These are phyloP conservation scores for Huso huso DNA, from an alignment of 2,797 vertebrate genomes.

Conservation along the genomic window DNA sequence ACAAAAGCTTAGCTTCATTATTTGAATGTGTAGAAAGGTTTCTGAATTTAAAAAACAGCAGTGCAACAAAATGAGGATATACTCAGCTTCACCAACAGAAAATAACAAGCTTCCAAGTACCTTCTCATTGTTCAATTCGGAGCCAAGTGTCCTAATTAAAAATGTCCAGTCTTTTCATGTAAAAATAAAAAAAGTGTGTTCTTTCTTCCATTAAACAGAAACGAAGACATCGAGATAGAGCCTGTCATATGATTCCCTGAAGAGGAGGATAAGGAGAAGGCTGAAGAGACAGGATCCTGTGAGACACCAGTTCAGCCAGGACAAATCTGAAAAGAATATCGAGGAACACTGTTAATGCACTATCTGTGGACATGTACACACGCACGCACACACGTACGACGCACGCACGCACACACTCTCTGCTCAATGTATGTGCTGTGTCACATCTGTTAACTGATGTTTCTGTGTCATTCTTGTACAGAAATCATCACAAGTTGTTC, in stretches of 20 bases:
- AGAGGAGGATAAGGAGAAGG: conserved; percentile 85
- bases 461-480: no score
- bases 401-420: no score
- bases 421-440: no score
- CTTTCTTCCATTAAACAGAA: conserved; percentile 63
- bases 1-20: no score
- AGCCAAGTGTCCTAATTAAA: conserved; percentile 40
- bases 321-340: conserved; percentile 69
- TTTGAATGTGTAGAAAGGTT: no score
- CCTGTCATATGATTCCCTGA: conserved; percentile 94
- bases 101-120: conserved; percentile 1
- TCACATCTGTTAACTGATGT: no score
- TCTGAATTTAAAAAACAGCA: neutral
- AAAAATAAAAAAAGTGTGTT: conserved; percentile 10
- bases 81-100: neutral
- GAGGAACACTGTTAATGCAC: conserved; percentile 13
- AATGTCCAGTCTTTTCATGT: conserved; percentile 31
- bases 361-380: no score
- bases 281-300: conserved; percentile 90
- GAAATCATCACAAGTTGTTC: no score
- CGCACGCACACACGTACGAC: no score
- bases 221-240: conserved; percentile 96
- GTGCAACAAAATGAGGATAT: neutral
- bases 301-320: conserved; percentile 97
- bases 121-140: conserved; percentile 56